Percentiles rank a stretch among this genome's conserved stretches.
phyloP scores from a whole-genome alignment of 2,113 vertebrate genomes.

The Rafetus swinhoei region DNA sequence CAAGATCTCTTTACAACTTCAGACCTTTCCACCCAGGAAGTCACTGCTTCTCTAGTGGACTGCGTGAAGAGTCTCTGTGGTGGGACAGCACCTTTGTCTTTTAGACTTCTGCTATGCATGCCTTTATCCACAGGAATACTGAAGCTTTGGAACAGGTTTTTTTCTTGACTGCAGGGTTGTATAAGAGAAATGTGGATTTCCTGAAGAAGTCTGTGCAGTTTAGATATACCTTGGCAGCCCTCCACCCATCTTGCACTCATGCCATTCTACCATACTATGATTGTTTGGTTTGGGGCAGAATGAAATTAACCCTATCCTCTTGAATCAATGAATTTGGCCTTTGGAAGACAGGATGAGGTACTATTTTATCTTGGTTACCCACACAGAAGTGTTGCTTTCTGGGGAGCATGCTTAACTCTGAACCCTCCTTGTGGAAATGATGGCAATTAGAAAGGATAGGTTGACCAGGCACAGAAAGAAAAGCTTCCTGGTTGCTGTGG shows the following conservation, averaged over 20 bases:
- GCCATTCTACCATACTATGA: neutral
- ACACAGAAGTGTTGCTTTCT: neutral
- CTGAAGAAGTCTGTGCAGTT: neutral
- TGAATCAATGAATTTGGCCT: neutral
- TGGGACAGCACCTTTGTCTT: neutral
- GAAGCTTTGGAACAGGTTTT: neutral
- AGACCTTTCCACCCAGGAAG: neutral
- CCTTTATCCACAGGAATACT: neutral
- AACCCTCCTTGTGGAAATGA: fast-evolving
- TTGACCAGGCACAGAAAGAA: fast-evolving
- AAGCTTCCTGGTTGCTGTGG: neutral
- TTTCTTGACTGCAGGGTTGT: neutral
- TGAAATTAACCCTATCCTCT: neutral
- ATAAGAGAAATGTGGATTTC: neutral
- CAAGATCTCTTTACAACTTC: neutral
- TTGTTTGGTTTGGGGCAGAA: neutral
- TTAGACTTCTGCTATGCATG: fast-evolving
- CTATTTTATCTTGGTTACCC: neutral
- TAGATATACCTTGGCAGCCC: neutral
- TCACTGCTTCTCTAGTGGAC: neutral
- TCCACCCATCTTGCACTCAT: neutral
- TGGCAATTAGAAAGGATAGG: neutral
- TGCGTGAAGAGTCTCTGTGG: neutral
- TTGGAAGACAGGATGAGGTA: neutral
- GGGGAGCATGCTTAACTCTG: neutral